Conservation (phyloP, 2,113 vertebrate species). For the Aldabrachelys gigantea region DNA sequence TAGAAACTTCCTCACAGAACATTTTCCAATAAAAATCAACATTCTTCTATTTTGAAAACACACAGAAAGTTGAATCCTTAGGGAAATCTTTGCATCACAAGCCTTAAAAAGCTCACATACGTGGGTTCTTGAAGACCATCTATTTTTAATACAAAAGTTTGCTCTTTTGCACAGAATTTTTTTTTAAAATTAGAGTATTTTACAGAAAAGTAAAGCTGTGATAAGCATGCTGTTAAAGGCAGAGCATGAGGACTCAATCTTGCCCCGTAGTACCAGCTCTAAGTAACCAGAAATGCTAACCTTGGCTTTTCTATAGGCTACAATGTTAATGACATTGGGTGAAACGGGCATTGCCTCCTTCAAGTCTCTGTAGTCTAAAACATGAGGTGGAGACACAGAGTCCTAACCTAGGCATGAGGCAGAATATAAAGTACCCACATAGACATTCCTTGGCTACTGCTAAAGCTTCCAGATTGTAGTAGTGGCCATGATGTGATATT, state of each 20-base stretch:
- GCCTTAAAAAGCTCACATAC: neutral
- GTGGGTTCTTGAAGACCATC: neutral
- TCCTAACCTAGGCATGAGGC: too few species aligned
- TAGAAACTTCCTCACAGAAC: neutral
- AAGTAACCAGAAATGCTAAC: neutral
- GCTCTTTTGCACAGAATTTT: neutral
- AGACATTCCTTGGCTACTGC: neutral
- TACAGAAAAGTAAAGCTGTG: neutral
- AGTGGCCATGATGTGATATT: neutral
- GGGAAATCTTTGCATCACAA: neutral
- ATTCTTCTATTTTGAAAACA: neutral
- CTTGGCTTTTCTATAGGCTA: rapidly evolving
- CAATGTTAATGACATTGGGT: neutral
- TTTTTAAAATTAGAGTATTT: neutral
- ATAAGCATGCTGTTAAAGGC: neutral
- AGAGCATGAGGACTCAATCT: neutral
- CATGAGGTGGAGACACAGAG: too few species aligned
- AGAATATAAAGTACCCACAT: rapidly evolving
- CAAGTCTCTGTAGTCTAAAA: neutral
- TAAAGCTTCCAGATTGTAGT: rapidly evolving
- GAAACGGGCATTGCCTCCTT: neutral
- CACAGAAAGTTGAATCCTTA: neutral
- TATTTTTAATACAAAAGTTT: neutral
- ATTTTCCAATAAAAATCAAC: neutral
- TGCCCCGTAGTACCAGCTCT: neutral